Evolutionary conservation across 1,140 invertebrate species (phyloP), one percentile per base, ranked within the genome.

Genomic region (Metaphire vulgaris): DNA sequence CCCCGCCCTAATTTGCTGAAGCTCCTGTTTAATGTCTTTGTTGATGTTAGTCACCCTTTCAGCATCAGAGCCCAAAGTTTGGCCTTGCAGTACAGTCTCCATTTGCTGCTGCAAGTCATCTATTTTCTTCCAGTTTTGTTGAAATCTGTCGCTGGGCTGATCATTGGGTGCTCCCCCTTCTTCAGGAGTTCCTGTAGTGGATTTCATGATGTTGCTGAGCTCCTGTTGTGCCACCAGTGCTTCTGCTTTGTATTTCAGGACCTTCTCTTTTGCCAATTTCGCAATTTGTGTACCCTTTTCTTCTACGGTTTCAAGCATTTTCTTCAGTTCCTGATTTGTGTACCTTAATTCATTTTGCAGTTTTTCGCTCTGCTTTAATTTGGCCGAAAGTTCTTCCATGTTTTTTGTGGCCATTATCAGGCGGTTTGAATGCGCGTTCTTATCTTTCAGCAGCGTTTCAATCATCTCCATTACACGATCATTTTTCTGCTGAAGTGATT

Each of bases 211-310:
- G 41, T 73, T 34, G 41, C 56, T 30, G 1, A 73, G 34, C 34
- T 73, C 72, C 1, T 34, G 31, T 34, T 73, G 72, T 30, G 56
- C 56, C 34, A 26, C 56, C n/a, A 29, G 26, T 26, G 32, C 34
- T 30, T 73, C 72, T 14, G 33, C 72, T 41, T 41, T 73, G 32
- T 73, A 73, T 30, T 73, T 73, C 16, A 73, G 28, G 33, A 73
- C 28, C 72, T 73, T 73, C 34, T 73, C 72, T 73, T 73, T 73
- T 21, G 72, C 72, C 33, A 73, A 34, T 33, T 73, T 73, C n/a
- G 72, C 72, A 64, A 73, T 73, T 41, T 73, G 32, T 2, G 72
- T 41, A 1, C 72, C 72, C 33, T 73, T 73, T 15, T 73, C 41
- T 30, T 73, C 33, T 1, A 73, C 30, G 33, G 33, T 33, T 29